Base-by-base conservation (phyloP, 2,113 vertebrate genomes). In the Callopanchax toddi region DNA sequence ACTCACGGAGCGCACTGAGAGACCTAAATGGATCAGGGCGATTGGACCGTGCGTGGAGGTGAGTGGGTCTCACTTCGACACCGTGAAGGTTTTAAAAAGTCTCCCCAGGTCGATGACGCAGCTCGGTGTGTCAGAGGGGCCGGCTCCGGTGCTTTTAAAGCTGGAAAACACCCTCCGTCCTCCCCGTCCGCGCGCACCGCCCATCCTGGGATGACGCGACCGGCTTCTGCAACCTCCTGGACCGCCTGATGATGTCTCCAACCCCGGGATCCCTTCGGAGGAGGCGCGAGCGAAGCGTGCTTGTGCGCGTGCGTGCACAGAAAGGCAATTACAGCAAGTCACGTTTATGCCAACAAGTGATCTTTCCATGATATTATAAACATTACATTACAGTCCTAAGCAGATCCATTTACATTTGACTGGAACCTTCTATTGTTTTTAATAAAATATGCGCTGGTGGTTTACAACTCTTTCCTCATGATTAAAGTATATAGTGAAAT, bases 131-230 rank as follows among this genome's bases (percentile, higher is more conserved):
- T 91, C 84, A 87, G 71, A 92, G 86, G 85, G 86, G 87, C 85
- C 77, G 87, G 84, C 91, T 88, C 81, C 91, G 80, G 91, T 90
- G 92, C 92, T 96, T 96, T 95, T 96, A 96, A 96, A 95, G 91
- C 93, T 93, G 95, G 95, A 94, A 96, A 96, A 95, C 92, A 94
- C 94, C 92, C 84, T 89, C 83, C 82, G 85, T 82, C 79, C 89
- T 82, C 67, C 70, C 42, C 42, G n/a, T 44, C 29, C 11, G 61
- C 37, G 86, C 72, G 91, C 91, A 76, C 94, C 94, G 93, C 94
- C 94, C 93, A 92, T 89, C 69, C 78, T 70, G 49, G 71, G 82
- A 84, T 96, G 93, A 95, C 93, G 94, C 93, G 87, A 77, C 86
- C 76, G 49, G 65, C 75, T 87, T 87, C 82, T 87, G 79, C 86